These are phyloP conservation scores for Baronia brevicornis DNA, from an alignment of 2,888 invertebrate species.

Conservation along the genomic window DNA sequence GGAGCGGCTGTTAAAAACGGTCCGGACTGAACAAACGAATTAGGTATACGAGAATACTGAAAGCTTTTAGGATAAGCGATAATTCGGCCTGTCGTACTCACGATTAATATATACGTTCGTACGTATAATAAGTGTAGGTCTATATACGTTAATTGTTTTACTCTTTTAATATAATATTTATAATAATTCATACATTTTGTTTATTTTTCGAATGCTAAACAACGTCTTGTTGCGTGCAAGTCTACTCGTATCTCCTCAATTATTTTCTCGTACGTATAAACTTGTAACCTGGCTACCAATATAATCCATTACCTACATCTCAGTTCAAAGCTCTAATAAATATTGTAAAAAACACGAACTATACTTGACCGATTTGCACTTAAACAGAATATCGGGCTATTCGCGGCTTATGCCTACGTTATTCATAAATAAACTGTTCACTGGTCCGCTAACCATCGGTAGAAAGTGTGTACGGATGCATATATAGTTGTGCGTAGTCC, in stretches of 20 bases:
- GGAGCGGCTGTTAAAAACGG: slow-evolving; percentile 34
- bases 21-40: slow-evolving; percentile 29
- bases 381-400: slow-evolving; percentile 4
- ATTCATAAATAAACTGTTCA: slow-evolving; percentile 12
- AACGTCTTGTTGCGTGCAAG: no score
- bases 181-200: neutral
- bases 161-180: neutral
- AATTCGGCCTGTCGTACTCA: slow-evolving; percentile 5
- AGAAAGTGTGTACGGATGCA: slow-evolving; percentile 4
- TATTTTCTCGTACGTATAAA: no score
- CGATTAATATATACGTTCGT: neutral
- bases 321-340: slow-evolving; percentile 2
- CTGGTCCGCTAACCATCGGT: slow-evolving; percentile 3
- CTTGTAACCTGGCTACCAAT: no score
- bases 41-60: slow-evolving; percentile 32
- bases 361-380: slow-evolving; percentile 5
- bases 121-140: neutral
- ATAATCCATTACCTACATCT: no score
- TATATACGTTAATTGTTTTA: neutral
- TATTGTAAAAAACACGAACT: slow-evolving; percentile 1
- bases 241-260: no score
- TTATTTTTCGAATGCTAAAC: no score
- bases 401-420: slow-evolving; percentile 5
- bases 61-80: slow-evolving; percentile 21
- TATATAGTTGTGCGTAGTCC: slow-evolving; percentile 4